Evolutionary conservation across 2,113 vertebrate genomes (phyloP).

Genomic region (Thymallus thymallus): DNA sequence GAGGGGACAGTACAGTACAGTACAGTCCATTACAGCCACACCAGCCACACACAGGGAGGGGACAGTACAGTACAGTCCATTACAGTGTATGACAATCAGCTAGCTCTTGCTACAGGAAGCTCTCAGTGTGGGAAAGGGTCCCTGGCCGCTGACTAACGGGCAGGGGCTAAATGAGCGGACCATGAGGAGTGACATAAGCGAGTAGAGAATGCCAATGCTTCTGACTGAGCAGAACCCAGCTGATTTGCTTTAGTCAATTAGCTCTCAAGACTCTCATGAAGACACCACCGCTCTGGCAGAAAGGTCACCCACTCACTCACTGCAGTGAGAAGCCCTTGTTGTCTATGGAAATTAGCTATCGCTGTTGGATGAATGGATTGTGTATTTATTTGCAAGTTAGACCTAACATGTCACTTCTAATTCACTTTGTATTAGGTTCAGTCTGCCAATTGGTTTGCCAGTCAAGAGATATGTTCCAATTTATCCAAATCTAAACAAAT

Average conservation of each 20-base stretch:
- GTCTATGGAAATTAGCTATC: no score
- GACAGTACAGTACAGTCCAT: constrained; percentile 28
- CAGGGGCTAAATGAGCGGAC: constrained; percentile 5
- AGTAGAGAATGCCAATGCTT: constrained; percentile 12
- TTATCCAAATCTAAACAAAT: neutral
- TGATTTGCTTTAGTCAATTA: constrained; percentile 10
- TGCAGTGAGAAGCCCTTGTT: neutral
- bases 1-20: constrained; percentile 28
- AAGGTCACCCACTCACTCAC: neutral
- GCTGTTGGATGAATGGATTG: no score
- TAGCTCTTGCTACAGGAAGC: constrained; percentile 51
- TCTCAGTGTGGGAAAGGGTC: constrained; percentile 54
- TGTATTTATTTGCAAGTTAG: neutral
- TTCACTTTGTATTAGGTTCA: neutral
- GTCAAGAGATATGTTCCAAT: neutral
- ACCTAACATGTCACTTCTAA: neutral
- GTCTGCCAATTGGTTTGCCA: neutral
- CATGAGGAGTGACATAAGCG: constrained; percentile 10
- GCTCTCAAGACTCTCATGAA: neutral
- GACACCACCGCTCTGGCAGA: neutral
- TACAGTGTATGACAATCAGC: constrained; percentile 19
- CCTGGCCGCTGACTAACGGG: constrained; percentile 28
- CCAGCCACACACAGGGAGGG: constrained; percentile 25
- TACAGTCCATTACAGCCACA: constrained; percentile 29
- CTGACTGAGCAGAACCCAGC: neutral